A percentile compares a stretch with the other conserved stretches of the same genome.
These are phyloP conservation scores for Pseudopipra pipra DNA, from an alignment of 2,113 vertebrate genomes.

Conservation along the genomic window DNA sequence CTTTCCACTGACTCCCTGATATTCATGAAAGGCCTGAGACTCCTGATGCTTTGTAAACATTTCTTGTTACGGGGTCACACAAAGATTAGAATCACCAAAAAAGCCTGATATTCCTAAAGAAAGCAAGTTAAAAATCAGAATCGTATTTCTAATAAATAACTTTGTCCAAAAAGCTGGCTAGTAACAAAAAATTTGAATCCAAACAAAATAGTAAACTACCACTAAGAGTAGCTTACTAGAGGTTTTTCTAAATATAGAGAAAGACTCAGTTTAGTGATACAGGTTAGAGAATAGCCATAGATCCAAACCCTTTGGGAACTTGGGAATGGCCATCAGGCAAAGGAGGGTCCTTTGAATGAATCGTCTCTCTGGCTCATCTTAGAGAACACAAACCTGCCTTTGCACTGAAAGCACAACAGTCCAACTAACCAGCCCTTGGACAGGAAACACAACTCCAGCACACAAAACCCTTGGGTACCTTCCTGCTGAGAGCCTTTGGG, in stretches of 20 bases:
- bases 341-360: background rate
- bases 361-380: background rate
- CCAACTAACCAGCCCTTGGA: background rate
- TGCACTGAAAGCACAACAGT: background rate
- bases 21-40: background rate
- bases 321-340: background rate
- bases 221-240: background rate
- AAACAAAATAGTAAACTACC: background rate
- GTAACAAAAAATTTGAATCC: background rate
- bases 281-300: background rate
- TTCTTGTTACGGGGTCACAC: background rate
- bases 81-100: background rate
- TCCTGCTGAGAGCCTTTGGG: background rate
- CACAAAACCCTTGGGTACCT: background rate
- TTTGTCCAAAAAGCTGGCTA: background rate
- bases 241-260: background rate
- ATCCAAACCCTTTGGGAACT: background rate
- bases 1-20: background rate
- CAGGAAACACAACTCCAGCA: background rate
- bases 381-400: background rate
- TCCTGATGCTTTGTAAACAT: background rate
- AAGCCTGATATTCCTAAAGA: background rate
- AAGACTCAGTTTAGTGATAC: background rate
- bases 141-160: background rate
- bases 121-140: background rate